Percentiles rank a stretch among this genome's conserved stretches.
These are phyloP conservation scores for Platyscapa corneri DNA, from an alignment of 1,140 invertebrate species.

Conservation along the genomic window DNA sequence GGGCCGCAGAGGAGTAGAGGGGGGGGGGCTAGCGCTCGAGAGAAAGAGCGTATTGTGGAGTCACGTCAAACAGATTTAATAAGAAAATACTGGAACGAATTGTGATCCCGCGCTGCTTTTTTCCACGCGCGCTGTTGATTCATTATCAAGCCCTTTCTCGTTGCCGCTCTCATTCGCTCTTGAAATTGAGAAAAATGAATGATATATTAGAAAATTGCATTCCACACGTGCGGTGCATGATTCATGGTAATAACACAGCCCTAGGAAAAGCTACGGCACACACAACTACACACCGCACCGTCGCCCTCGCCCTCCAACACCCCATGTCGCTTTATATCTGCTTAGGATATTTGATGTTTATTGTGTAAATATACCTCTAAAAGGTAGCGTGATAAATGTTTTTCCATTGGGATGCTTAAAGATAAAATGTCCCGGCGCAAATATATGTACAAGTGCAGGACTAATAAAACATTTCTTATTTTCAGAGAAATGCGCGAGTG, in stretches of 20 bases:
- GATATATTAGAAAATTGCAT: slow-evolving; percentile 51
- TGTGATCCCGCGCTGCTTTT: not conserved
- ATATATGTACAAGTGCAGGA: no score
- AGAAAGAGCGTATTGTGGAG: slow-evolving; percentile 1
- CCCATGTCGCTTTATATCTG: not conserved
- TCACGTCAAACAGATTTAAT: slow-evolving; percentile 39
- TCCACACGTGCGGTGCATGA: slow-evolving; percentile 20
- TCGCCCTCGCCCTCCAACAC: not conserved
- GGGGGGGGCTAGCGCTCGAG: no score
- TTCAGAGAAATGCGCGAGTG: no score
- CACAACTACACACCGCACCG: not conserved
- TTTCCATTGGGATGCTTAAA: no score
- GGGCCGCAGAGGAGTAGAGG: not conserved
- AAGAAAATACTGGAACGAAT: slow-evolving; percentile 46
- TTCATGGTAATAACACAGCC: slow-evolving; percentile 25
- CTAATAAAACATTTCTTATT: no score
- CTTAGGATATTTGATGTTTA: slow-evolving; percentile 12
- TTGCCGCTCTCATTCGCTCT: not conserved
- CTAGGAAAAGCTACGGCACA: not conserved
- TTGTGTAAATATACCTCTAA: not conserved
- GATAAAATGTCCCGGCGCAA: no score
- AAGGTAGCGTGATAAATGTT: no score
- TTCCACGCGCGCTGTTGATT: not conserved
- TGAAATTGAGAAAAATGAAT: slow-evolving; percentile 48
- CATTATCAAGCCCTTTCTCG: not conserved